Percentiles rank a stretch among this genome's conserved stretches.
These are phyloP conservation scores for Drosophila mojavensis DNA, from an alignment of 1,140 invertebrate species.

Conservation along the genomic window DNA sequence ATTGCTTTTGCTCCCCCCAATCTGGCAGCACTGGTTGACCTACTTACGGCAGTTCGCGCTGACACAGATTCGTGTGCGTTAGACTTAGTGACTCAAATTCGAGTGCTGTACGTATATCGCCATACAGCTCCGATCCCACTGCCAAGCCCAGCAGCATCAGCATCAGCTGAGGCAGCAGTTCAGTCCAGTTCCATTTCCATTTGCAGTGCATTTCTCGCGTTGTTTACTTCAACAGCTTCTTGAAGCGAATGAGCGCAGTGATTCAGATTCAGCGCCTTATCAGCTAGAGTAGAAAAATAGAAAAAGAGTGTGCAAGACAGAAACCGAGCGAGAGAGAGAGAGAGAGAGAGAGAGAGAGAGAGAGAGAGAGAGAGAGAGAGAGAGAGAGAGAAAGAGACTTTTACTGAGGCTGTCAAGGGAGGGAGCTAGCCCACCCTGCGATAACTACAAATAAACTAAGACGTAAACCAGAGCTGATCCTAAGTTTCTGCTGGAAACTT, in stretches of 20 bases:
- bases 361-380: too few species aligned
- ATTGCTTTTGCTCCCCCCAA: not conserved
- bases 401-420: too few species aligned
- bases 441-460: too few species aligned
- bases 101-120: slow-evolving; percentile 44
- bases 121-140: slow-evolving; percentile 43
- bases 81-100: slow-evolving; percentile 63
- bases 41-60: slow-evolving; percentile 69
- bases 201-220: slow-evolving; percentile 35
- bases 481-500: too few species aligned
- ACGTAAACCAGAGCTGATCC: too few species aligned
- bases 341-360: not conserved
- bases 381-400: not conserved
- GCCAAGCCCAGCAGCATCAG: not conserved
- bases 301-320: not conserved
- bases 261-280: not conserved
- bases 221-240: slow-evolving; percentile 38
- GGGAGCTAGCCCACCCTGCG: too few species aligned
- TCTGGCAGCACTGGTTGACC: not conserved
- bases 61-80: slow-evolving; percentile 58
- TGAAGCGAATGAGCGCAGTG: slow-evolving; percentile 46
- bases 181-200: slow-evolving; percentile 4
- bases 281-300: not conserved
- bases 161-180: not conserved
- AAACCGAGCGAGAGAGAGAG: not conserved